Base-by-base conservation (phyloP, 2,888 invertebrate species). In the Leucoma salicis region DNA sequence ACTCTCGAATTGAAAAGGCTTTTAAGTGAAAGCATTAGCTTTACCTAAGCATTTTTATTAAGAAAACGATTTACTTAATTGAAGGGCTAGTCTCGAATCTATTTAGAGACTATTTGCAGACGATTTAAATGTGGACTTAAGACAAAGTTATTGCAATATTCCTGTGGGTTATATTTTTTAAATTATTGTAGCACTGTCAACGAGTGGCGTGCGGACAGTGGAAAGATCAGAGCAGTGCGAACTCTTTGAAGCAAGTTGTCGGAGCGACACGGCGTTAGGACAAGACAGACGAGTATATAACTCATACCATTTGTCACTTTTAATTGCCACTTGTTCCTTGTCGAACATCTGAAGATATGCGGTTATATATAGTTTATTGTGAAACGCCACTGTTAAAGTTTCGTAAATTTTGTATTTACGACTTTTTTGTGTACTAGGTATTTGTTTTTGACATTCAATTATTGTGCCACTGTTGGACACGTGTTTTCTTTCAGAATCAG, bases 251-350 rank as follows among this genome's bases (percentile, higher is more conserved):
- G 70, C 55, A 44, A 57, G 44, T 58, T 62, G 68, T 72, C 74
- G 63, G 46, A 32, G 36, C 49, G 68, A 75, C 74, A 77, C 60
- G 29, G 67, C 68, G 70, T 66, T 68, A 76, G 78, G 69, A 74
- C 75, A 74, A 53, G 63, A 53, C 56, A 49, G 46, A 50, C 53
- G 65, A 57, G 44, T 45, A 58, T 70, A 76, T 78, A 79, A 77
- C 74, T 80, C 79, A 78, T 74, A 78, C 76, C 88, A 87, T 89
- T 86, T 87, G 88, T 89, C 88, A 89, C 81, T 87, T 89, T 83
- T 88, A 89, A 89, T 89, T 88, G 86, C 85, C 79, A 80, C 80
- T 80, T 81, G 84, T 79, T 75, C 74, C 63, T 69, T 81, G 83
- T 84, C 82, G 77, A 83, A 84, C 76, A 72, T 66, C 81, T 70